Evolutionary conservation across 2,888 invertebrate genomes (phyloP), one percentile per base, ranked within the genome.

Genomic region (Folsomia manolachei): DNA sequence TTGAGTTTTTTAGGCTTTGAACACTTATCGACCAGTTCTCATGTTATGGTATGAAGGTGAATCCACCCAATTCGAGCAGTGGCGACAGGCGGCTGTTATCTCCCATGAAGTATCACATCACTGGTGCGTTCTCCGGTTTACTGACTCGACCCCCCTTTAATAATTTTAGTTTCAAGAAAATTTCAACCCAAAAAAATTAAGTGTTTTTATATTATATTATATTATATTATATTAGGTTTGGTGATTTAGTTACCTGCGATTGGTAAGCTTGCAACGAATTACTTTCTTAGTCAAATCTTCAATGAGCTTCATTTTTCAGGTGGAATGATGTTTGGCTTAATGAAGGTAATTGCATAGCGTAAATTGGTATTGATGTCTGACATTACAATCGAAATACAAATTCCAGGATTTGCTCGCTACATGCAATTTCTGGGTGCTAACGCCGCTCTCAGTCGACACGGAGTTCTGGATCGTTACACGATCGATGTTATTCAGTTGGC

Each of bases 11-110:
- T 51, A 51, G n/a, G 39, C 76, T 9, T 64, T 78, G 0, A 73
- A 72, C 19, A 72, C 72, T 7, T 78, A 78, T 27, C 23, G 75
- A 69, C 52, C 71, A 1, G 27, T 52, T 52, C 61, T 68, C 19
- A 71, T 78, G 72, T 63, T 78, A 2, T 75, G 70, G 71, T 27
- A 39, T 51, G 71, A 72, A 27, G 73, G 73, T 1, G 78, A 75
- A 53, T 74, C 71, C 14, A 78, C 78, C 2, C 69, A 63, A 11
- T 74, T 72, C 62, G 76, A 78, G 21, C 68, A 73, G 71, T 76
- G 74, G 75, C 62, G 72, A 51, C 69, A 60, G 23, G 71, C 76
- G 14, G 69, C 75, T 52, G 72, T 73, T 51, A 68, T 71, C 53
- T 7, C 19, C 21, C 56, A 56, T 56, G 56, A 56, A 21, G 19